These are phyloP conservation scores for Dasypus novemcinctus DNA, from an alignment of 2,113 vertebrate genomes.

Conservation along the genomic window DNA sequence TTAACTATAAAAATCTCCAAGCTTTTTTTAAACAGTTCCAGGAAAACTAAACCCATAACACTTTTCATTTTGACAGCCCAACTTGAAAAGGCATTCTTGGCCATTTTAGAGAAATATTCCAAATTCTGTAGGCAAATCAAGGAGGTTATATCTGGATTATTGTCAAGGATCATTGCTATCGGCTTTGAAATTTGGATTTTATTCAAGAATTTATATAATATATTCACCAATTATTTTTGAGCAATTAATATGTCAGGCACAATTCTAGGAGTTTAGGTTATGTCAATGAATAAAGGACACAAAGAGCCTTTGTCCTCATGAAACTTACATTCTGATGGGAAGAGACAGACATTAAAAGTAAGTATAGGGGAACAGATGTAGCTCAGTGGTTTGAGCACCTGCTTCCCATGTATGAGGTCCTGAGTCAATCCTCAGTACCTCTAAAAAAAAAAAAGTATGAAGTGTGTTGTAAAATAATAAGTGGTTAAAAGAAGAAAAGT, in stretches of 20 bases:
- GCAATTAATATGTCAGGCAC: background rate
- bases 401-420: no score
- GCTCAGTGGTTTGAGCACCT: no score
- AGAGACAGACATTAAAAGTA: background rate
- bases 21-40: background rate
- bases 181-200: background rate
- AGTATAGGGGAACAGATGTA: background rate
- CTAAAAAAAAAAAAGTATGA: background rate
- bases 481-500: background rate
- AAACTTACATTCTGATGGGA: background rate
- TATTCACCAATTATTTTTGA: constrained; percentile 1
- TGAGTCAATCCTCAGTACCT: no score
- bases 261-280: background rate
- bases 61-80: background rate
- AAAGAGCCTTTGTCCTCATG: background rate
- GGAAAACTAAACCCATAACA: background rate
- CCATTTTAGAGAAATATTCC: background rate
- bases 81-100: background rate
- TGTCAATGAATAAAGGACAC: background rate
- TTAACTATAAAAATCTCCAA: background rate
- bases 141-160: background rate
- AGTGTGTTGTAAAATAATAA: background rate
- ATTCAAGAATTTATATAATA: background rate
- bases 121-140: background rate
- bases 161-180: background rate